Evolutionary conservation across 2,113 vertebrate species (phyloP).

Genomic region (Asarcornis scutulata): DNA sequence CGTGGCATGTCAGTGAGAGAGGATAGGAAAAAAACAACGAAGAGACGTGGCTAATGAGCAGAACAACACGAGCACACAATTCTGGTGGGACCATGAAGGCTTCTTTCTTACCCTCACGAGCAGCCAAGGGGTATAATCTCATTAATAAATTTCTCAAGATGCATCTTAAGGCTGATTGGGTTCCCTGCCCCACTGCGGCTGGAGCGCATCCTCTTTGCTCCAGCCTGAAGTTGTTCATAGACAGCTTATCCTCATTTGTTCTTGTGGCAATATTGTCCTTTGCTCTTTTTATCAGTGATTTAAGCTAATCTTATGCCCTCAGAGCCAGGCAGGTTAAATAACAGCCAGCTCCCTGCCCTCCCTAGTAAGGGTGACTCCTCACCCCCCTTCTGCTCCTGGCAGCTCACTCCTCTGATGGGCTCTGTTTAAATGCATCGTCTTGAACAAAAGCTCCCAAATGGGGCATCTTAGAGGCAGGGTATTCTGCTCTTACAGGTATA

Average conservation of each 20-base stretch:
- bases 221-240: neutral
- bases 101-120: neutral
- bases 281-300: too few species aligned
- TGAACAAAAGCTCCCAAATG: neutral
- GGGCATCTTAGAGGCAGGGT: accelerated
- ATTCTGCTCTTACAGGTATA: neutral
- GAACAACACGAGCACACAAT: neutral
- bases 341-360: neutral
- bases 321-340: neutral
- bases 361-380: neutral
- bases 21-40: neutral
- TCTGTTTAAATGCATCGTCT: neutral
- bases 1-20: neutral
- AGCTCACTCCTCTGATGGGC: neutral
- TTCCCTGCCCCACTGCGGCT: neutral
- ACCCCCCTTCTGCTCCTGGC: neutral
- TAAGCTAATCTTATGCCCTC: too few species aligned
- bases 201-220: neutral
- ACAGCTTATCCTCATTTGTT: neutral
- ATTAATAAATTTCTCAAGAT: neutral
- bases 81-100: neutral
- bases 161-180: neutral
- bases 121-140: neutral
- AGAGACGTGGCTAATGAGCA: neutral
- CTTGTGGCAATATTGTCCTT: neutral